Conservation (phyloP, 1,140 invertebrate genomes). For the Drosophila setifemur region DNA sequence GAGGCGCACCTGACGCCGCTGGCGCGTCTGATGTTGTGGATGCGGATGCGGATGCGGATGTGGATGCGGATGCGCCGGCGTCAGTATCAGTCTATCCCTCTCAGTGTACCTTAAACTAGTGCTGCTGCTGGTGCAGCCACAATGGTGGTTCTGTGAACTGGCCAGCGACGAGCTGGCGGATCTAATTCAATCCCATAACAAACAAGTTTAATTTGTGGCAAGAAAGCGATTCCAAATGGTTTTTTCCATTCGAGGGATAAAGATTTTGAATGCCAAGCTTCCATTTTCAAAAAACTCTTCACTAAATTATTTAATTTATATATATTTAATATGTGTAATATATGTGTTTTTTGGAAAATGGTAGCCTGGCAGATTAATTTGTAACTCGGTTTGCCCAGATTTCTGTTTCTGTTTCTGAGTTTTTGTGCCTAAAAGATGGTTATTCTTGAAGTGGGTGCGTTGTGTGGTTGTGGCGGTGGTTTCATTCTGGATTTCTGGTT, state of each 20-base stretch:
- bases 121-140: constrained; percentile 43
- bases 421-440: constrained; percentile 21
- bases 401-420: constrained; percentile 25
- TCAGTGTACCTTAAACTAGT: constrained; percentile 74
- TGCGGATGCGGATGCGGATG: constrained; percentile 21
- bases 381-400: neutral
- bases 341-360: too few relatives aligned
- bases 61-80: constrained; percentile 36
- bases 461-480: constrained; percentile 2
- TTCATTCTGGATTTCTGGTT: constrained; percentile 3
- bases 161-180: constrained; percentile 70
- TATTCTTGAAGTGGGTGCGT: constrained; percentile 23
- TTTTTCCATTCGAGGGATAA: too few relatives aligned
- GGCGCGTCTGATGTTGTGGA: constrained; percentile 19
- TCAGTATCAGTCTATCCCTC: constrained; percentile 77
- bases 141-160: constrained; percentile 59
- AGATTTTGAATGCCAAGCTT: too few relatives aligned
- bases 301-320: neutral
- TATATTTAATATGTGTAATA: too few relatives aligned
- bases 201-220: neutral
- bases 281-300: neutral
- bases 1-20: constrained; percentile 65
- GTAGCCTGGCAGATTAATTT: neutral
- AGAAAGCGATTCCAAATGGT: too few relatives aligned
- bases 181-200: constrained; percentile 28